A percentile compares a stretch with the other conserved stretches of the same genome.
These are phyloP conservation scores for Argopecten irradians DNA, from an alignment of 1,140 invertebrate genomes.

Conservation along the genomic window DNA sequence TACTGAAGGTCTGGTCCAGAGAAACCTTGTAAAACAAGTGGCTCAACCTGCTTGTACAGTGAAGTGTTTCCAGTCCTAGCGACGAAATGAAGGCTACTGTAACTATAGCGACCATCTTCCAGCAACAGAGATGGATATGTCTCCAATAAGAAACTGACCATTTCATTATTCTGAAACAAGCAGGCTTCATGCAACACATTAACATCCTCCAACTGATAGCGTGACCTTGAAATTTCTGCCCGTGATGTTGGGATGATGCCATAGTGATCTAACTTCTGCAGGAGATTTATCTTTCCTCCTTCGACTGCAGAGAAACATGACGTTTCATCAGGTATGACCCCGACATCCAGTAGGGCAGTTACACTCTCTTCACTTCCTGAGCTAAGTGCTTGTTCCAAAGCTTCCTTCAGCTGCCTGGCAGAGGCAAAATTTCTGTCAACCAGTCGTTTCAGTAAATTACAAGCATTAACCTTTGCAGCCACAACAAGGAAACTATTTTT, in stretches of 20 bases:
- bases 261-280: neutral
- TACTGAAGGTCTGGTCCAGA: neutral
- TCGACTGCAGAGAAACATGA: neutral
- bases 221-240: neutral
- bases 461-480: neutral
- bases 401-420: neutral
- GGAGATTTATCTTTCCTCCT: neutral
- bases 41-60: neutral
- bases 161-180: neutral
- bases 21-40: neutral
- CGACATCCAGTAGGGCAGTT: neutral
- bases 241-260: neutral
- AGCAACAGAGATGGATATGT: neutral
- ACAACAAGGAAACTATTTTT: neutral
- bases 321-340: neutral
- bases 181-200: neutral
- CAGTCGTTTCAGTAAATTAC: neutral
- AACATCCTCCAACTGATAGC: neutral
- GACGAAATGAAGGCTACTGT: neutral
- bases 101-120: neutral
- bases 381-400: neutral
- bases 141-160: neutral
- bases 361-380: neutral
- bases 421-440: neutral
- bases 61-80: neutral